A percentile compares a stretch with the other conserved stretches of the same genome.
These are phyloP conservation scores for Drosophila eohydei DNA, from an alignment of 2,888 invertebrate genomes.

Conservation along the genomic window DNA sequence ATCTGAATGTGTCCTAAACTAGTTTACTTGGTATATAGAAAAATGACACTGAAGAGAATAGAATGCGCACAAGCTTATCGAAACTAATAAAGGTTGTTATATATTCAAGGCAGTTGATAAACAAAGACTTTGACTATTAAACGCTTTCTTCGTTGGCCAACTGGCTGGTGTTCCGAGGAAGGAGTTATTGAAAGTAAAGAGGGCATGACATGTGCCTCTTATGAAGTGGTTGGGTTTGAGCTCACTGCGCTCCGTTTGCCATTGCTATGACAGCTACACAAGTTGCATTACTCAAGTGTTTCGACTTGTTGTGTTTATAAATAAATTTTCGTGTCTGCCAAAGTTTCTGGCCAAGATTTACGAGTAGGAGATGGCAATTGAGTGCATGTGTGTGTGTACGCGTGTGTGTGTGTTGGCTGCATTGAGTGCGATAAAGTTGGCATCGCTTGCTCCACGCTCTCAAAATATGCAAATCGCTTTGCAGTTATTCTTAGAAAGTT, in stretches of 20 bases:
- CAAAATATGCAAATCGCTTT: conserved; percentile 78
- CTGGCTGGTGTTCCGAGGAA: not conserved
- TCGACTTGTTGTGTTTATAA: conserved; percentile 58
- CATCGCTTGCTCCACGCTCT: conserved; percentile 3
- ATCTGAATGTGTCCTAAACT: not conserved
- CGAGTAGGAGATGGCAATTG: conserved; percentile 49
- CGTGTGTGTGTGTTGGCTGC: conserved; percentile 52
- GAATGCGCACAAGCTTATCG: not conserved
- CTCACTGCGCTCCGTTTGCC: conserved; percentile 3
- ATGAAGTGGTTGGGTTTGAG: not conserved
- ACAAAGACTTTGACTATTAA: conserved; percentile 6
- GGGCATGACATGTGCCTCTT: conserved; percentile 21
- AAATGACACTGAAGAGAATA: not conserved
- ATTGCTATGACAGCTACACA: conserved; percentile 56
- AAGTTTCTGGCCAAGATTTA: conserved; percentile 71
- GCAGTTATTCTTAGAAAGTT: conserved; percentile 78
- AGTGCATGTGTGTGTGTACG: conserved; percentile 20
- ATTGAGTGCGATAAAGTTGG: conserved; percentile 69
- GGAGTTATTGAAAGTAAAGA: conserved; percentile 1
- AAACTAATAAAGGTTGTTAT: not conserved
- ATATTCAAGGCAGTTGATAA: not conserved
- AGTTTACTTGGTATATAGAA: not conserved
- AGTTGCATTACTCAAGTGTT: conserved; percentile 60
- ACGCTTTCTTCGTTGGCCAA: not conserved
- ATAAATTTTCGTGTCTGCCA: conserved; percentile 76